Evolutionary conservation across 2,888 invertebrate species (phyloP), one percentile per base, ranked within the genome.

Genomic region (Zeuzera pyrina): DNA sequence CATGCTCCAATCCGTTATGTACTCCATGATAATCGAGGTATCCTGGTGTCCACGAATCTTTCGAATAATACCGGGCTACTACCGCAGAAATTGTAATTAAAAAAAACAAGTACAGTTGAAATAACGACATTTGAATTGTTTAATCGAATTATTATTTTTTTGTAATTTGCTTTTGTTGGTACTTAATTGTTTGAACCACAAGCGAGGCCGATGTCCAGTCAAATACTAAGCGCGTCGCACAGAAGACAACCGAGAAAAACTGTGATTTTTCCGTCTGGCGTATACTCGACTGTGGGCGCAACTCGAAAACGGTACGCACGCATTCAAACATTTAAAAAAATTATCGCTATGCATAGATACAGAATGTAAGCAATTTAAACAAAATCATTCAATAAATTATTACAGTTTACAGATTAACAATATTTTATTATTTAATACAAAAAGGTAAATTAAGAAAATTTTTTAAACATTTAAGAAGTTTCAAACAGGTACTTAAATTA

Each of bases 1-100:
- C 62, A n/a, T 62, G 47, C 45, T 81, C 72, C 35, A 50, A 28
- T 4, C 79, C 84, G 35, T 63, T 66, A 37, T 83, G 83, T 28
- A 64, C 56, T 42, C 52, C 59, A 36, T 52, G 49, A 26, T 66
- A 67, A 15, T 52, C 53, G 59, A 76, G 49, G 2, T 57, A 51
- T 14, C 63, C 71, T 63, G 65, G 66, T 68, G 57, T 44, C 47
- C 52, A 45, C 16, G 41, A 42, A 25, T 49, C 42, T 29, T 34
- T 38, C 42, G 44, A 45, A 24, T n/a, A n/a, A n/a, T 39, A 34
- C 36, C 41, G 48, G 15, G 39, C 41, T 13, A 47, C 42, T 26
- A 52, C 33, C 15, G 43, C 41, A 8, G 38, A 41, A 28, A 53
- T 39, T 36, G 45, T 39, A 24, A 47, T 39, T 38, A 45, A 38